These are phyloP conservation scores for Tenebrio molitor DNA, from an alignment of 1,140 invertebrate species.

Conservation along the genomic window DNA sequence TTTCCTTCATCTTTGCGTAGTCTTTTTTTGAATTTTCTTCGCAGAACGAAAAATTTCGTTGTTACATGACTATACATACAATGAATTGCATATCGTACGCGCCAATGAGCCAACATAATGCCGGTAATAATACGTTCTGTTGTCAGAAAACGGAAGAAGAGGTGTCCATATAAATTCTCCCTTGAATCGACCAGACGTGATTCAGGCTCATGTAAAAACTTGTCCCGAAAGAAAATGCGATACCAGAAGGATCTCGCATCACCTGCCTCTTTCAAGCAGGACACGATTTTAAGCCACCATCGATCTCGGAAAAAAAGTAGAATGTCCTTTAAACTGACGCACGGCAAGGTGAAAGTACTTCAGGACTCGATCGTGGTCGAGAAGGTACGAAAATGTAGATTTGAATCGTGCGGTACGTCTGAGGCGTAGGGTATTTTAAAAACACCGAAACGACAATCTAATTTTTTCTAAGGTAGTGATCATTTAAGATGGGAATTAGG, in stretches of 20 bases:
- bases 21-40: neutral
- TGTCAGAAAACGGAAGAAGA: slow-evolving; percentile 44
- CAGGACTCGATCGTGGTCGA: too few relatives aligned
- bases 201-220: slow-evolving; percentile 27
- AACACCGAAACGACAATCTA: neutral
- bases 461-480: slow-evolving; percentile 2
- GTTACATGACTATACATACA: slow-evolving; percentile 30
- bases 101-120: slow-evolving; percentile 32
- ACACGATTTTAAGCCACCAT: slow-evolving; percentile 2
- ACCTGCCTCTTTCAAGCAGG: slow-evolving; percentile 17
- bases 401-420: too few relatives aligned
- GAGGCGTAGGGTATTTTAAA: too few relatives aligned
- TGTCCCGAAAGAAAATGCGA: slow-evolving; percentile 30
- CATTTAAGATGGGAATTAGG: slow-evolving; percentile 42
- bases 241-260: slow-evolving; percentile 13
- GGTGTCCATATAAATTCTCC: slow-evolving; percentile 41
- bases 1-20: neutral
- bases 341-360: too few relatives aligned
- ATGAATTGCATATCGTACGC: slow-evolving; percentile 37
- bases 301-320: neutral
- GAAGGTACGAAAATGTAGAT: too few relatives aligned
- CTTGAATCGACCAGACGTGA: slow-evolving; percentile 26
- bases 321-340: too few relatives aligned
- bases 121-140: slow-evolving; percentile 33
- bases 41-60: neutral